Conservation (phyloP, 2,888 invertebrate species). For the Hirtodrosophila trivittata region DNA sequence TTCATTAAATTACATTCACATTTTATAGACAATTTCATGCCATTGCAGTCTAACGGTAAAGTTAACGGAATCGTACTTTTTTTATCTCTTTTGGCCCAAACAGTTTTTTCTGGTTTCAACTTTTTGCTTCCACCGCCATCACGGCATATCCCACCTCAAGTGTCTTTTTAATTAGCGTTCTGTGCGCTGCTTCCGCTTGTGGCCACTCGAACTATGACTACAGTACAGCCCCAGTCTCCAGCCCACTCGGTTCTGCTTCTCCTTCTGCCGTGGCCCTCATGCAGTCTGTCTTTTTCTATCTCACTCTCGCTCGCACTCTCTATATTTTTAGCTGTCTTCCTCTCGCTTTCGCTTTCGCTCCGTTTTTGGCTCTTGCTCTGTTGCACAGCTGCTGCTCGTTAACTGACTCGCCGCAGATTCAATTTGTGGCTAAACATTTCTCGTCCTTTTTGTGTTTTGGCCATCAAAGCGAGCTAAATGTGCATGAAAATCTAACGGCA, state of each 20-base stretch:
- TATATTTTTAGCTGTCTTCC: background rate
- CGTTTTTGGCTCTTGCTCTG: constrained; percentile 8
- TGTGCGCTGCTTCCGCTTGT: constrained; percentile 57
- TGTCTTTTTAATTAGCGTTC: constrained; percentile 82
- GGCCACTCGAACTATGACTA: constrained; percentile 66
- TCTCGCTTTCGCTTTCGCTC: constrained; percentile 4
- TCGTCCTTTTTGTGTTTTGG: constrained; percentile 64
- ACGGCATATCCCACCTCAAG: constrained; percentile 54
- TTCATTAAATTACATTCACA: constrained; percentile 78
- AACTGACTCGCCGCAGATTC: constrained; percentile 70
- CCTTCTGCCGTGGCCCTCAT: no score
- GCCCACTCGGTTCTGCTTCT: background rate
- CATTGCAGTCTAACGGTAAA: constrained; percentile 23
- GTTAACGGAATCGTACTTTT: constrained; percentile 39
- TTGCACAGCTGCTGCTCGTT: constrained; percentile 45
- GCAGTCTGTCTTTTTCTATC: background rate
- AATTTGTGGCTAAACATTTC: constrained; percentile 75
- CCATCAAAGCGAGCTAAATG: constrained; percentile 74
- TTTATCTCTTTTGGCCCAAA: constrained; percentile 5
- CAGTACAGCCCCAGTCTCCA: background rate
- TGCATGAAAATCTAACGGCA: constrained; percentile 76
- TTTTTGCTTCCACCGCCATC: constrained; percentile 20
- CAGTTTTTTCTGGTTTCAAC: constrained; percentile 5
- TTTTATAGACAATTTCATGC: constrained; percentile 78
- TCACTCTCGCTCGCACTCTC: background rate